phyloP scores from a whole-genome alignment of 2,113 vertebrate genomes.

The Fulmarus glacialis region DNA sequence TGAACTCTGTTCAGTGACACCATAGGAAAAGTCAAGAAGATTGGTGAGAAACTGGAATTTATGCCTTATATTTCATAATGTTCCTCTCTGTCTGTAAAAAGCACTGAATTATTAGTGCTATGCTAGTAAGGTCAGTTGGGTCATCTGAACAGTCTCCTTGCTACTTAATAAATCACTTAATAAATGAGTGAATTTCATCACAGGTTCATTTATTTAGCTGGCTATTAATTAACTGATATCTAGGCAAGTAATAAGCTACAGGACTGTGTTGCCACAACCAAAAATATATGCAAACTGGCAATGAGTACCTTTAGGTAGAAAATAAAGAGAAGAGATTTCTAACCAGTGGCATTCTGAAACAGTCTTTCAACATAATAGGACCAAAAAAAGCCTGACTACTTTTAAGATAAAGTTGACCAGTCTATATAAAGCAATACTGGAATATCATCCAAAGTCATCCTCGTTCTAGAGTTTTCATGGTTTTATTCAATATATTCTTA shows the following conservation, averaged over 20 bases:
- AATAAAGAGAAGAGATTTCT: neutral
- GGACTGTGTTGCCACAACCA: neutral
- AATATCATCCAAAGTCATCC: neutral
- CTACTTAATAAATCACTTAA: neutral
- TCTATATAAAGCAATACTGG: neutral
- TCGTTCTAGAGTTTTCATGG: rapidly evolving
- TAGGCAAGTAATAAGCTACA: neutral
- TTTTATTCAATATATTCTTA: neutral
- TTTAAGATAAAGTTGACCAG: neutral
- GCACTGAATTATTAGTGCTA: neutral
- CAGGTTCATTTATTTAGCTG: neutral
- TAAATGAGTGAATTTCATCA: neutral
- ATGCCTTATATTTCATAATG: neutral
- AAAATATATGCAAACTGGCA: neutral
- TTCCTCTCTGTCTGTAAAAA: neutral
- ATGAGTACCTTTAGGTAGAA: neutral
- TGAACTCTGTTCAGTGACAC: neutral
- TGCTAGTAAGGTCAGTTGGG: neutral
- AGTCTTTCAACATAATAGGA: neutral
- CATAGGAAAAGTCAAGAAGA: neutral
- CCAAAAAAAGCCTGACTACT: rapidly evolving
- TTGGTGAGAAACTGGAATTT: neutral
- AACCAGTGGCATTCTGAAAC: neutral
- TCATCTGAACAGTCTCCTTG: neutral
- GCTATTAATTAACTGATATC: neutral